phyloP scores from a whole-genome alignment of 1,140 invertebrate genomes.

The Drosophila ercepeae region DNA sequence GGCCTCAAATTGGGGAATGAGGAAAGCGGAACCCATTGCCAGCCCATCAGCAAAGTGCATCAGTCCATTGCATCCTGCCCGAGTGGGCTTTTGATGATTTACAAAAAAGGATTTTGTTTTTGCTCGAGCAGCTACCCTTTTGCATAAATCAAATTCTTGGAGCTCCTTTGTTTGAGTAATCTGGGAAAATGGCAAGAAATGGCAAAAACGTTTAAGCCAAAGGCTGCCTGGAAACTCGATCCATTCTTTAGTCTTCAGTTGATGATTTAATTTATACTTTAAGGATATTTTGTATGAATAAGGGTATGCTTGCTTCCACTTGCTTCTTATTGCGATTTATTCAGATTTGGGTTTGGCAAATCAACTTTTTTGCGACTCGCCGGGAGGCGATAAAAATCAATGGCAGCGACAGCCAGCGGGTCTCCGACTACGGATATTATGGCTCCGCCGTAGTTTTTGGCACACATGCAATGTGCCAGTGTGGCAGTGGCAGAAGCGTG shows the following conservation, averaged over 20 bases:
- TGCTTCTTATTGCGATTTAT: background rate
- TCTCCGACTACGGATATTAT: slow-evolving; percentile 43
- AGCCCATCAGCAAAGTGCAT: slow-evolving; percentile 56
- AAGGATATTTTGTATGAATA: background rate
- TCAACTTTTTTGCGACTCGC: slow-evolving; percentile 38
- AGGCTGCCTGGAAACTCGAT: background rate
- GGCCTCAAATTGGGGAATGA: background rate
- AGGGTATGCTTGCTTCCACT: slow-evolving; percentile 11
- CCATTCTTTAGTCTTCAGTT: background rate
- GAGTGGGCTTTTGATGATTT: slow-evolving; percentile 66
- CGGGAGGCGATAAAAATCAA: slow-evolving; percentile 66
- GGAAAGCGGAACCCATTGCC: slow-evolving; percentile 24
- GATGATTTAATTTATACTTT: no score
- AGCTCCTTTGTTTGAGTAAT: slow-evolving; percentile 14
- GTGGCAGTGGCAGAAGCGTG: slow-evolving; percentile 34
- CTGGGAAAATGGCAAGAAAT: background rate
- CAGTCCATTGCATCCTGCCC: slow-evolving; percentile 42
- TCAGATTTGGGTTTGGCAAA: slow-evolving; percentile 37
- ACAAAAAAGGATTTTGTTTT: slow-evolving; percentile 52
- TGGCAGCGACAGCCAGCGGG: slow-evolving; percentile 53
- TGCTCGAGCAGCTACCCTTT: slow-evolving; percentile 18
- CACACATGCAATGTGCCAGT: slow-evolving; percentile 61
- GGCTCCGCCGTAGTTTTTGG: slow-evolving; percentile 45
- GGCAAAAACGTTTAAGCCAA: background rate
- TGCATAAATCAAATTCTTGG: slow-evolving; percentile 28